Base-by-base conservation (phyloP, 1,140 invertebrate genomes). In the Harlomillsia oculata region DNA sequence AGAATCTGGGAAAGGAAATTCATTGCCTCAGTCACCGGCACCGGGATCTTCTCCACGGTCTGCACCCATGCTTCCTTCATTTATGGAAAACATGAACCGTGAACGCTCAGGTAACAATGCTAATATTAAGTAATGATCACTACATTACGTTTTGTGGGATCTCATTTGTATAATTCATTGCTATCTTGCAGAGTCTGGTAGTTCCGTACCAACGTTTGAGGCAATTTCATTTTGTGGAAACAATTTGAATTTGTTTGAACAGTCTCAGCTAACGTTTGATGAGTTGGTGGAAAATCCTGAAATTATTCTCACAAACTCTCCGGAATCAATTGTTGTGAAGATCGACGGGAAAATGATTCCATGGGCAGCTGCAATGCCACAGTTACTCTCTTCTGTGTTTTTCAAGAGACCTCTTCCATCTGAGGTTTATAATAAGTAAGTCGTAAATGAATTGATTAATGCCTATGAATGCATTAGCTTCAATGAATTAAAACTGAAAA, bases 1-100 rank as follows among this genome's bases (percentile, higher is more conserved):
- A 48, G 92, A 97, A 74, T 95, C 90, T 44, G 93, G 93, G 37
- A 91, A 91, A 69, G 93, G 93, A 5, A 84, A 89, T 9, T 96
- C 91, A 25, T 73, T 97, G 49, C 88, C 92, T 2, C 90, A 95
- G 67, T 95, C 89, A 43, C 92, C 93, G 1, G 51, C 37, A 1
- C 65, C 63, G 14, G 63, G 63, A 13, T 62, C 59, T n/a, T 61
- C 59, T 6, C 63, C 63, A 11, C 59, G 55, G 54, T 23, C 39
- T 2, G 53, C 60, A 1, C 45, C 49, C n/a, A 30, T 65, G 18
- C n/a, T n/a, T n/a, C n/a, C n/a, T n/a, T n/a, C n/a, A n/a, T n/a
- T n/a, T n/a, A n/a, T n/a, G n/a, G n/a, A n/a, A n/a, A n/a, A n/a
- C n/a, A n/a, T n/a, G n/a, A n/a, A n/a, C n/a, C n/a, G n/a, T n/a